These are phyloP conservation scores for Lamellibrachia satsuma DNA, from an alignment of 2,888 invertebrate genomes.

Conservation along the genomic window DNA sequence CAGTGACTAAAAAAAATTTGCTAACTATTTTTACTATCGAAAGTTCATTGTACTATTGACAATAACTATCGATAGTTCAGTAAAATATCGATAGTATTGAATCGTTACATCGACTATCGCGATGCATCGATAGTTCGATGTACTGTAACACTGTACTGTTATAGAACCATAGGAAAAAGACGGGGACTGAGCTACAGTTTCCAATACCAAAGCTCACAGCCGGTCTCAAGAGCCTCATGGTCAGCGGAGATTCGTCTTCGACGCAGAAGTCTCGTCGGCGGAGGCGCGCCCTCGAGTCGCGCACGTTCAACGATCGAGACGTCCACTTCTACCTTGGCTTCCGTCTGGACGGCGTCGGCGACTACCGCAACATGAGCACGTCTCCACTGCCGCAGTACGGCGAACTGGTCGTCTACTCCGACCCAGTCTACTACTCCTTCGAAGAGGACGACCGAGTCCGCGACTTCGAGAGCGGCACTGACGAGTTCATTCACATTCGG, in stretches of 20 bases:
- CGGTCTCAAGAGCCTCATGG: background rate
- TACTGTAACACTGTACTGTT: too few relatives aligned
- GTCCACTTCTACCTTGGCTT: constrained; percentile 40
- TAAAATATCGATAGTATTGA: too few relatives aligned
- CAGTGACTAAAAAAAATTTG: too few relatives aligned
- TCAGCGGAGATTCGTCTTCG: background rate
- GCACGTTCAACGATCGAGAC: constrained; percentile 22
- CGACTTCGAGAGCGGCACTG: constrained; percentile 22
- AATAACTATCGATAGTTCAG: too few relatives aligned
- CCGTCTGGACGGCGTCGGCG: constrained; percentile 36
- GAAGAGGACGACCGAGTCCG: constrained; percentile 1
- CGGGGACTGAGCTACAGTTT: background rate
- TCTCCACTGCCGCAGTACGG: constrained; percentile 33
- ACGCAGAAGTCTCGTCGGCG: background rate
- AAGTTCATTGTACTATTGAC: too few relatives aligned
- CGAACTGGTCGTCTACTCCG: constrained; percentile 32
- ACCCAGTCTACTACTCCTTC: constrained; percentile 34
- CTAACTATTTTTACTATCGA: too few relatives aligned
- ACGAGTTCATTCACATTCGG: constrained; percentile 7
- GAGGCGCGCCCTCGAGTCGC: background rate
- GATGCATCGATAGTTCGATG: too few relatives aligned
- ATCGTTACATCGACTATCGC: too few relatives aligned
- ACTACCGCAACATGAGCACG: constrained; percentile 34
- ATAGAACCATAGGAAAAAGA: background rate
- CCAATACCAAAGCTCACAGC: background rate